Conservation (phyloP, 2,113 vertebrate genomes). For the Eulacestoma nigropectus region DNA sequence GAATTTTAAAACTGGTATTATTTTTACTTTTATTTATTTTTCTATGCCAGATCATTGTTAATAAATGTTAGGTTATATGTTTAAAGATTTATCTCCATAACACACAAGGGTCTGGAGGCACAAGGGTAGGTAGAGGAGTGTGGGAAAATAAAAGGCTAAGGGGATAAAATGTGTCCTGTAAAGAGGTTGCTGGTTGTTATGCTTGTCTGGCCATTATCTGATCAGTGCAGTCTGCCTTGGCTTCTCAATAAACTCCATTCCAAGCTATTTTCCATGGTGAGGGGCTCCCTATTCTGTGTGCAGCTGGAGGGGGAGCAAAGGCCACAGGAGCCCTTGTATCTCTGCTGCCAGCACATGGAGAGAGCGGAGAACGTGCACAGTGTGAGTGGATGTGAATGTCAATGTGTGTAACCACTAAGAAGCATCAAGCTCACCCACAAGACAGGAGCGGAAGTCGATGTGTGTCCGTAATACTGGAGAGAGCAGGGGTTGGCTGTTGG, state of each 20-base stretch:
- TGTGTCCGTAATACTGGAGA: not conserved
- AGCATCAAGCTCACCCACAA: not conserved
- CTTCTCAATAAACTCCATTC: not conserved
- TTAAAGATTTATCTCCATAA: not conserved
- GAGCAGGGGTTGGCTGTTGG: not conserved
- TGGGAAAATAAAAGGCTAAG: not conserved
- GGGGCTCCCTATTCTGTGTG: not conserved
- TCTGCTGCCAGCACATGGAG: not conserved
- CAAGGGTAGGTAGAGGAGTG: not conserved
- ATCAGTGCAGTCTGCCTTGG: not conserved
- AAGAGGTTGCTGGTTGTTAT: not conserved
- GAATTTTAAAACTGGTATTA: not conserved
- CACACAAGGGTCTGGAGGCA: not conserved
- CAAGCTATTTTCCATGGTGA: not conserved
- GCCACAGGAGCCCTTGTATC: accelerated
- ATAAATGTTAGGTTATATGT: not conserved
- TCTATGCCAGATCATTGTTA: not conserved
- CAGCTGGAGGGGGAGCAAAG: not conserved
- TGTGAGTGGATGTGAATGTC: not conserved
- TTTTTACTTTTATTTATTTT: not conserved
- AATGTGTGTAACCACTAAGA: not conserved
- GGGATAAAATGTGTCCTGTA: not conserved
- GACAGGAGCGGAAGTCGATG: not conserved
- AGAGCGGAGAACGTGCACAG: accelerated
- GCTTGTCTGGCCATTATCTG: not conserved